phyloP scores from a whole-genome alignment of 1,140 invertebrate genomes.

The Caenorhabditis inopinata region DNA sequence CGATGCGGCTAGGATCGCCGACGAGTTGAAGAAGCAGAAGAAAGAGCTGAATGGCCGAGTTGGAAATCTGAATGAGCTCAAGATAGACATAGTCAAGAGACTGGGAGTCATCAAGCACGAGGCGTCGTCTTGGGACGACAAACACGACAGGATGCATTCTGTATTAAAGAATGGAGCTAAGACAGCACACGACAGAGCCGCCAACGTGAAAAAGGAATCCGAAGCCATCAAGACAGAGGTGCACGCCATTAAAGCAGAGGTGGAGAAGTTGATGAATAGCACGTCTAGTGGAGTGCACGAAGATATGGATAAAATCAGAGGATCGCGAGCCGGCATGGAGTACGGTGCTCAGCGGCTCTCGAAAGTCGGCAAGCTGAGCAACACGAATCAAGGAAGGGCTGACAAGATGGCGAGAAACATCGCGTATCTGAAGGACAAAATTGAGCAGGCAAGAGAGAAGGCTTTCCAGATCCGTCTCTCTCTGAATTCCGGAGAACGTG shows the following conservation, averaged over 20 bases:
- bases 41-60: slow-evolving; percentile 2
- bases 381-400: slow-evolving; percentile 19
- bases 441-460: slow-evolving; percentile 64
- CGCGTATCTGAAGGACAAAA: slow-evolving; percentile 60
- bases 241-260: slow-evolving; percentile 49
- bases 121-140: slow-evolving; percentile 59
- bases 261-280: slow-evolving; percentile 50
- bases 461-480: slow-evolving; percentile 61
- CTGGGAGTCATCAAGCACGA: slow-evolving; percentile 35
- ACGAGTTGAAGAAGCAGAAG: slow-evolving; percentile 11
- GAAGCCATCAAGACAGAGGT: slow-evolving; percentile 50
- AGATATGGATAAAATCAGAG: slow-evolving; percentile 52
- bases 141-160: slow-evolving; percentile 58
- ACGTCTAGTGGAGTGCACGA: slow-evolving; percentile 55
- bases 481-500: slow-evolving; percentile 52
- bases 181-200: slow-evolving; percentile 34
- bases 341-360: neutral
- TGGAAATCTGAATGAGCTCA: slow-evolving; percentile 19
- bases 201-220: slow-evolving; percentile 45
- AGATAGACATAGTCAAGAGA: slow-evolving; percentile 23
- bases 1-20: neutral
- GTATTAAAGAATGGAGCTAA: slow-evolving; percentile 8
- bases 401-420: slow-evolving; percentile 50
- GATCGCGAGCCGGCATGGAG: slow-evolving; percentile 11
- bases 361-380: slow-evolving; percentile 10